Base-by-base conservation (phyloP, 2,113 vertebrate genomes). In the Gulo gulo region DNA sequence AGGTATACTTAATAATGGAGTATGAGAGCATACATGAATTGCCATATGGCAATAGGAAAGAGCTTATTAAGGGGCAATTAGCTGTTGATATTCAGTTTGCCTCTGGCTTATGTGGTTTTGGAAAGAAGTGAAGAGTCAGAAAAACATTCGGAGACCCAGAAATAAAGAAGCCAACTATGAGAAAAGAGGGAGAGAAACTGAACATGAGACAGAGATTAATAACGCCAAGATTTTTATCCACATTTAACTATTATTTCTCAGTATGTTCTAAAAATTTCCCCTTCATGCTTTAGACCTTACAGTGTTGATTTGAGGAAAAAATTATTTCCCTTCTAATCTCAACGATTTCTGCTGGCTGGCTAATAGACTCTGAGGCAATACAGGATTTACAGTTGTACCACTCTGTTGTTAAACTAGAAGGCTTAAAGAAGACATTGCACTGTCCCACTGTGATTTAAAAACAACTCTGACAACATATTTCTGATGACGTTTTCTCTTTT, bases 1-100 rank as follows among this genome's bases (percentile, higher is more conserved):
- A 92, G 61, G 81, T 93, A 73, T 21, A 79, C 76, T 92, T 96
- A 67, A 71, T 69, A 86, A 95, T 65, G 39, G 52, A 91, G 29
- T 73, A 74, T 61, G 82, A 55, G 39, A 59, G 36, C 39, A 89
- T 34, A 93, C 11, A 82, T 23, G 45, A 57, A 84, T 88, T 91
- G 52, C 78, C 65, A 94, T 18, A 91, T 26, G 42, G 74, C 59
- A 52, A 29, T 29, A 59, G 74, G 69, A 79, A 93, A 74, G 86
- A 45, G 29, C 39, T 69, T 81, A 67, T 50, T 67, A 89, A 42
- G 55, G 50, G 55, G 36, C 76, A 93, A 94, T 91, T 91, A 84
- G 76, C 52, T 63, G 7, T 24, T 73, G 74, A 65, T 93, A 93
- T 16, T 91, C 69, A 83, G 84, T 88, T 80, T 88, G 69, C 45